phyloP scores from a whole-genome alignment of 2,888 invertebrate species.

The Netelia fuscicornis region DNA sequence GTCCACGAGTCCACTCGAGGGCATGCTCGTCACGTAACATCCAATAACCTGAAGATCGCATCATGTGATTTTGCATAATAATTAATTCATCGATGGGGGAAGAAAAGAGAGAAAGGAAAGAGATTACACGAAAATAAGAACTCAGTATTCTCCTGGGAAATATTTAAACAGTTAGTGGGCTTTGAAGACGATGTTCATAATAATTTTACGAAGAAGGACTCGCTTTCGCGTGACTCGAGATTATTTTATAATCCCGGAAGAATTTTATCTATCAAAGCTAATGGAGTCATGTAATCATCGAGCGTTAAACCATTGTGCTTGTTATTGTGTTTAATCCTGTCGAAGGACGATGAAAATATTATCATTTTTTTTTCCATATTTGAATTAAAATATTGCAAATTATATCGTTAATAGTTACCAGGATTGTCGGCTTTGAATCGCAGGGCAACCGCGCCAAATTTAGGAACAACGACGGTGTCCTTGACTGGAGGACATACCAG shows the following conservation, averaged over 20 bases:
- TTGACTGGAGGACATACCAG: slow-evolving; percentile 88
- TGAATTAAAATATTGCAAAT: slow-evolving; percentile 7
- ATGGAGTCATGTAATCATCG: not conserved
- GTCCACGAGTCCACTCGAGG: slow-evolving; percentile 90
- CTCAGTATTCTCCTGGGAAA: slow-evolving; percentile 39
- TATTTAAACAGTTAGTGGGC: slow-evolving; percentile 5
- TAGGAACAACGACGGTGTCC: slow-evolving; percentile 91
- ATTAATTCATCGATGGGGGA: slow-evolving; percentile 32
- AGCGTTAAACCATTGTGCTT: not conserved
- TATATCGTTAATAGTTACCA: slow-evolving; percentile 83
- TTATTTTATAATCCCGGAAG: slow-evolving; percentile 2
- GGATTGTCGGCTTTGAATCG: slow-evolving; percentile 92
- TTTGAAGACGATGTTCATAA: slow-evolving; percentile 31
- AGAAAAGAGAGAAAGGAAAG: not conserved
- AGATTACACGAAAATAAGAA: not conserved
- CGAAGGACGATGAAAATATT: not conserved
- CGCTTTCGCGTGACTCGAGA: not conserved
- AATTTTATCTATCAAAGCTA: not conserved
- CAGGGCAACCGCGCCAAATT: slow-evolving; percentile 89
- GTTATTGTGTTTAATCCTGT: not conserved
- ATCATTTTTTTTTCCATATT: not conserved
- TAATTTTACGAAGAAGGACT: slow-evolving; percentile 1
- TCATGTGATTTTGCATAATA: slow-evolving; percentile 28
- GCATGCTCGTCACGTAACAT: slow-evolving; percentile 92
- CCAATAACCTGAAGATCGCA: slow-evolving; percentile 89